A percentile compares a stretch with the other conserved stretches of the same genome.
phyloP scores from a whole-genome alignment of 1,140 invertebrate genomes.

The Acromyrmex echinatior region DNA sequence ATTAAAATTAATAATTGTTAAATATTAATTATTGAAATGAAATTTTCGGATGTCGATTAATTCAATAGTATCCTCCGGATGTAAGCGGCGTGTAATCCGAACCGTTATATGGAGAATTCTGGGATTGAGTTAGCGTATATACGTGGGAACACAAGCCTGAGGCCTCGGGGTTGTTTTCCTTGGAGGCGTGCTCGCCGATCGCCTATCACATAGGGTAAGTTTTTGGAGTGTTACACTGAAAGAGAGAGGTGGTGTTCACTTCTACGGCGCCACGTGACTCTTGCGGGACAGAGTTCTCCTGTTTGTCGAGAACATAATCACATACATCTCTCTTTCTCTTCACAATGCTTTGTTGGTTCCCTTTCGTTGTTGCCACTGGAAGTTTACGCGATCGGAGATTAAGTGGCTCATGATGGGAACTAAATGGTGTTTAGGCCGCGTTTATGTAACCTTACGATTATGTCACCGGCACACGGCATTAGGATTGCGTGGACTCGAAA shows the following conservation, averaged over 20 bases:
- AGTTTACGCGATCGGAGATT: constrained; percentile 82
- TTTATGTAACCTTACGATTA: constrained; percentile 47
- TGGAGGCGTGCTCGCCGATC: constrained; percentile 72
- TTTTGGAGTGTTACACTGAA: constrained; percentile 53
- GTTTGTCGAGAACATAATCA: constrained; percentile 83
- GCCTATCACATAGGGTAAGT: constrained; percentile 64
- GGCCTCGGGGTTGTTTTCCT: constrained; percentile 80
- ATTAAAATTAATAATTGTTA: neutral
- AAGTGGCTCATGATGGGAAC: constrained; percentile 85
- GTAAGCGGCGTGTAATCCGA: constrained; percentile 68
- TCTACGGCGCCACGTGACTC: constrained; percentile 82
- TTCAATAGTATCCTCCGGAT: neutral
- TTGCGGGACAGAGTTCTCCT: constrained; percentile 60
- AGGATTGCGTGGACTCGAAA: neutral
- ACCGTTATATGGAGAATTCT: constrained; percentile 60
- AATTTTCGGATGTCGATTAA: neutral
- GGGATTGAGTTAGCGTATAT: constrained; percentile 64
- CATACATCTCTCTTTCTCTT: constrained; percentile 64
- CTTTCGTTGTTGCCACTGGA: constrained; percentile 75
- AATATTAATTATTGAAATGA: neutral
- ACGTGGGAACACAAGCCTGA: constrained; percentile 81
- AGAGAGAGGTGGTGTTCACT: constrained; percentile 79
- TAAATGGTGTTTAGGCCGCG: constrained; percentile 77
- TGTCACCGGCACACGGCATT: neutral
- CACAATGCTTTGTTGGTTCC: constrained; percentile 41